phyloP scores from a whole-genome alignment of 2,113 vertebrate genomes.

The Lamprologus tigripictilis region DNA sequence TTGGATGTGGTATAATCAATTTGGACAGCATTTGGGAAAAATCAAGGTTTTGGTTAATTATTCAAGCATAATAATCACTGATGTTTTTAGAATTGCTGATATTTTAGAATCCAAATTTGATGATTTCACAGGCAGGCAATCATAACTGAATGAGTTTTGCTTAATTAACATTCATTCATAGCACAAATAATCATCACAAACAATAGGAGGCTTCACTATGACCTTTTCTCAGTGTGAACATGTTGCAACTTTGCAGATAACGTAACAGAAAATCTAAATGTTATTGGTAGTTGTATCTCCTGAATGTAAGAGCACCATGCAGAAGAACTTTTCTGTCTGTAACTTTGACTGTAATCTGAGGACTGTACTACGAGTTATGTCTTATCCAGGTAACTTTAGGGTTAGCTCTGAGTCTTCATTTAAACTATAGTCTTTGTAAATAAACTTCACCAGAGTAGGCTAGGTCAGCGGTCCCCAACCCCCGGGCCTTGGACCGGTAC shows the following conservation, averaged over 20 bases:
- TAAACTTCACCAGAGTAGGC: neutral
- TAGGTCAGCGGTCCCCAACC: too few species aligned
- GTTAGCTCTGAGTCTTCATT: neutral
- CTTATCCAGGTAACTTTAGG: neutral
- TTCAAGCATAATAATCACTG: neutral
- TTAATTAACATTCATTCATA: neutral
- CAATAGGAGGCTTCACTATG: neutral
- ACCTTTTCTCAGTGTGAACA: neutral
- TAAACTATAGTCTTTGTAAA: neutral
- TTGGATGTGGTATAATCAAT: neutral
- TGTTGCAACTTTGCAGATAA: neutral
- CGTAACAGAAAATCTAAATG: neutral
- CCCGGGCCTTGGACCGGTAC: accelerated
- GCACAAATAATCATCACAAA: neutral
- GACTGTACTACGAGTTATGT: neutral
- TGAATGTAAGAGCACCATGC: neutral
- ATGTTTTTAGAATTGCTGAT: neutral
- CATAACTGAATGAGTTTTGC: neutral
- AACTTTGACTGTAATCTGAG: neutral
- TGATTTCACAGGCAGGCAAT: neutral
- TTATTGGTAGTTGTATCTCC: neutral
- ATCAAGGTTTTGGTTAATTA: neutral
- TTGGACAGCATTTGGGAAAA: neutral
- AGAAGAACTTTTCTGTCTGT: neutral
- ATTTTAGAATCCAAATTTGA: neutral